Percentiles rank a stretch among this genome's conserved stretches.
Evolutionary conservation across 2,113 vertebrate genomes (phyloP).

Genomic region (Daphoenositta chrysoptera): DNA sequence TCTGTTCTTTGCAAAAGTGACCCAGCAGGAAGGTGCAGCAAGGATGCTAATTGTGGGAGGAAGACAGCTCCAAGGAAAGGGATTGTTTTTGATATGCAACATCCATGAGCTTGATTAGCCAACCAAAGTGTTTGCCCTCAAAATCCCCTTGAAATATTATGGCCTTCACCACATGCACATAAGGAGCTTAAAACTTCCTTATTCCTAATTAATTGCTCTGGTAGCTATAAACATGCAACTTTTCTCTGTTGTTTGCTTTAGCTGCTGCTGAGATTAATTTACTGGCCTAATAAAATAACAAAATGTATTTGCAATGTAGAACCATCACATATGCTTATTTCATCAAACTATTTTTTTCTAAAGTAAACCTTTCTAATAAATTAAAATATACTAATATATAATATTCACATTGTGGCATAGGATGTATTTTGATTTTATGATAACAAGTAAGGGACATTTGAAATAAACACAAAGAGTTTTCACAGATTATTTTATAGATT

Average conservation of each 20-base stretch:
- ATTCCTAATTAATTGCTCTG: background rate
- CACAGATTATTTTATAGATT: background rate
- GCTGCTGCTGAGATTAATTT: background rate
- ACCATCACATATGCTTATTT: background rate
- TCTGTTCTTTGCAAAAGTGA: background rate
- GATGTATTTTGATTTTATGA: background rate
- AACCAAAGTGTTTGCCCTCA: background rate
- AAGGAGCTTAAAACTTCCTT: background rate
- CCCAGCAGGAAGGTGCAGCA: background rate
- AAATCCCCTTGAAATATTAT: background rate
- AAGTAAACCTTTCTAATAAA: background rate
- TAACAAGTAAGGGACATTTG: background rate
- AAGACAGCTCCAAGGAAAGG: background rate
- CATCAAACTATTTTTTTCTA: background rate
- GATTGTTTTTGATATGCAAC: background rate
- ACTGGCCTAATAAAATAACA: background rate
- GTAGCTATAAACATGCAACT: background rate
- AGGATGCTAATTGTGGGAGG: background rate
- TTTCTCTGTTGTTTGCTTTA: background rate
- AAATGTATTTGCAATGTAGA: background rate
- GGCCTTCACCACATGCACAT: background rate
- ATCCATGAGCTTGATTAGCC: background rate
- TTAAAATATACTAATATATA: background rate
- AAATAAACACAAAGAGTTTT: background rate
- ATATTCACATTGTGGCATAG: background rate